A percentile compares a stretch with the other conserved stretches of the same genome.
These are phyloP conservation scores for Cosmia pyralina DNA, from an alignment of 2,888 invertebrate species.

Conservation along the genomic window DNA sequence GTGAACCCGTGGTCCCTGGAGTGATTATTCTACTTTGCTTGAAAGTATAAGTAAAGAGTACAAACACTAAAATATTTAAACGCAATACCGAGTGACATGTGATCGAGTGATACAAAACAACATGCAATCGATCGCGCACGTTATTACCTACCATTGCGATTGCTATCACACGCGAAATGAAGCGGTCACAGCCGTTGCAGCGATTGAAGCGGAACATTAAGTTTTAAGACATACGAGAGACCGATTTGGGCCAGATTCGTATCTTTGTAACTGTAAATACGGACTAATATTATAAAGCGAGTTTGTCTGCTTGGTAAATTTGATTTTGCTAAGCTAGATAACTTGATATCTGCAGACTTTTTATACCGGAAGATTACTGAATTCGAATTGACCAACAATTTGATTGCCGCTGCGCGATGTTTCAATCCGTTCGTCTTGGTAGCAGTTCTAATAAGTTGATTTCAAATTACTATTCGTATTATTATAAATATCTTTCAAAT, in stretches of 20 bases:
- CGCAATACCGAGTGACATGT: constrained; percentile 34
- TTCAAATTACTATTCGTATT: neutral
- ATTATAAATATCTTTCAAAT: no score
- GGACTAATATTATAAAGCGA: constrained; percentile 8
- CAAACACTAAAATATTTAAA: constrained; percentile 7
- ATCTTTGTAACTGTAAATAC: constrained; percentile 48
- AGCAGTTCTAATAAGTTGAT: neutral
- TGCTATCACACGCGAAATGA: constrained; percentile 41
- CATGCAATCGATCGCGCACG: constrained; percentile 48
- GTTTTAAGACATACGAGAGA: constrained; percentile 24
- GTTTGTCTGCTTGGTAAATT: neutral
- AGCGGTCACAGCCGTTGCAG: constrained; percentile 31
- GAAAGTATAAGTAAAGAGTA: constrained; percentile 19
- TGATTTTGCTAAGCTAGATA: neutral
- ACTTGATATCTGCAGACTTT: neutral
- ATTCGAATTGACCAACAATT: neutral
- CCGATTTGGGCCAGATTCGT: constrained; percentile 50
- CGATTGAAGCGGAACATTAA: constrained; percentile 37
- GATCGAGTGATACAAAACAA: constrained; percentile 46
- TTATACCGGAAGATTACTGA: neutral
- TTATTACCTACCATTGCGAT: constrained; percentile 49
- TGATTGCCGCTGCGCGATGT: neutral
- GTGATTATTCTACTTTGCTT: neutral
- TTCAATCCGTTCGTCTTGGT: neutral
- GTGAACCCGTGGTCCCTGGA: no score